phyloP scores from a whole-genome alignment of 2,888 invertebrate genomes.

The Thalpophila matura region DNA sequence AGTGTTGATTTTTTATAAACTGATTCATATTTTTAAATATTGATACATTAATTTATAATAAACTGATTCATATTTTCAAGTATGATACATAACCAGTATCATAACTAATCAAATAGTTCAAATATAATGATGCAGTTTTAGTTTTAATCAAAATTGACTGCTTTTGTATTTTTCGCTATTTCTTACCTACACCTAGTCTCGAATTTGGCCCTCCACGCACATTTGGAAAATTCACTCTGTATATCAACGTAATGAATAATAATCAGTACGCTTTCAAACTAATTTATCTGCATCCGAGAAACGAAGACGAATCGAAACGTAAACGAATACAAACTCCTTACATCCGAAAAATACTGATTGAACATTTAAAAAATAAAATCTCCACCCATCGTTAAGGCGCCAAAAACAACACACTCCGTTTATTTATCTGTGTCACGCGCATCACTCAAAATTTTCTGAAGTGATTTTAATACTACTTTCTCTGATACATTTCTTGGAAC shows the following conservation, averaged over 20 bases:
- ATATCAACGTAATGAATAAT: slow-evolving; percentile 40
- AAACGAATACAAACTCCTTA: slow-evolving; percentile 16
- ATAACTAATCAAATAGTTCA: too few species aligned
- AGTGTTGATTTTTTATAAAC: too few species aligned
- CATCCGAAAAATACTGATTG: slow-evolving; percentile 32
- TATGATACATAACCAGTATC: too few species aligned
- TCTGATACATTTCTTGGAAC: slow-evolving; percentile 16
- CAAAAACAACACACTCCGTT: slow-evolving; percentile 39
- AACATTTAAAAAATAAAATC: slow-evolving; percentile 20
- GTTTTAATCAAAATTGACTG: too few species aligned
- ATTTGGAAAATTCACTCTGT: too few species aligned
- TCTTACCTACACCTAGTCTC: too few species aligned
- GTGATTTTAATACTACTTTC: slow-evolving; percentile 26
- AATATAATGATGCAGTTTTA: too few species aligned
- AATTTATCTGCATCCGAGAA: slow-evolving; percentile 10
- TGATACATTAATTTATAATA: too few species aligned
- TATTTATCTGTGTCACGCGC: slow-evolving; percentile 42
- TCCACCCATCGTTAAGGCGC: slow-evolving; percentile 19
- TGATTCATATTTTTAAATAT: too few species aligned
- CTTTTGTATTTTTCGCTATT: too few species aligned
- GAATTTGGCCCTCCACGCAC: too few species aligned
- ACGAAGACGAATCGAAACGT: slow-evolving; percentile 31
- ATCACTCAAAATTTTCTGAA: slow-evolving; percentile 25
- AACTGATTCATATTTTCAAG: too few species aligned
- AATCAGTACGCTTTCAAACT: slow-evolving; percentile 19